phyloP scores from a whole-genome alignment of 2,888 invertebrate species.

The Amblyjoppa fuscipennis region DNA sequence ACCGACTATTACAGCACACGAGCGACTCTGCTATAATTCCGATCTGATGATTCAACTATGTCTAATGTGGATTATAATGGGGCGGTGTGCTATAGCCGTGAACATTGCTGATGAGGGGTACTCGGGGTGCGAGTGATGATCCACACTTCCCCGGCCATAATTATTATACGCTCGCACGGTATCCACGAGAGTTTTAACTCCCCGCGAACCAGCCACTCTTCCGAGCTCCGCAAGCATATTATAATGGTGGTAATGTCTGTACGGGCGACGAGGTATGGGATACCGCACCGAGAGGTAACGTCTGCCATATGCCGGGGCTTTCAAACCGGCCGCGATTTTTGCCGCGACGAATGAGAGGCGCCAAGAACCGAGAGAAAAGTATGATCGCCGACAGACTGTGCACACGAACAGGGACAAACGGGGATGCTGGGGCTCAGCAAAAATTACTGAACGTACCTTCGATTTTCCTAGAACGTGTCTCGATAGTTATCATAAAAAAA shows the following conservation, averaged over 20 bases:
- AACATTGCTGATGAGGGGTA: constrained; percentile 9
- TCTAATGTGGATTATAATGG: constrained; percentile 43
- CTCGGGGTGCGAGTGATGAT: constrained; percentile 33
- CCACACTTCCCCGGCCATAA: constrained; percentile 27
- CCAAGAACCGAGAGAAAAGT: constrained; percentile 63
- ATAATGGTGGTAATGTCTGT: constrained; percentile 24
- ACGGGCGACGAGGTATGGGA: constrained; percentile 17
- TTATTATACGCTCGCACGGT: constrained; percentile 28
- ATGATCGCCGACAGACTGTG: constrained; percentile 13
- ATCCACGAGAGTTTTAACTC: constrained; percentile 3
- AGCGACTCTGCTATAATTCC: constrained; percentile 31
- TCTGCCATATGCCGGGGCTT: constrained; percentile 79
- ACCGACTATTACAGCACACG: constrained; percentile 53
- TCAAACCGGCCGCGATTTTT: constrained; percentile 77
- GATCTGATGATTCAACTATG: constrained; percentile 47
- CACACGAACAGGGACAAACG: neutral
- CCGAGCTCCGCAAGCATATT: constrained; percentile 15
- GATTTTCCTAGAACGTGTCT: neutral
- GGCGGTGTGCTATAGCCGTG: neutral
- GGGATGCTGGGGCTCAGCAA: neutral
- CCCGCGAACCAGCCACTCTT: constrained; percentile 44
- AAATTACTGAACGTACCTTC: neutral
- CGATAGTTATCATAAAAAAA: neutral
- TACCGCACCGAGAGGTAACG: constrained; percentile 76
- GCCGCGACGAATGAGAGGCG: constrained; percentile 50